Conservation (phyloP, 2,888 invertebrate species). For the Rotaria magnacalcarata region DNA sequence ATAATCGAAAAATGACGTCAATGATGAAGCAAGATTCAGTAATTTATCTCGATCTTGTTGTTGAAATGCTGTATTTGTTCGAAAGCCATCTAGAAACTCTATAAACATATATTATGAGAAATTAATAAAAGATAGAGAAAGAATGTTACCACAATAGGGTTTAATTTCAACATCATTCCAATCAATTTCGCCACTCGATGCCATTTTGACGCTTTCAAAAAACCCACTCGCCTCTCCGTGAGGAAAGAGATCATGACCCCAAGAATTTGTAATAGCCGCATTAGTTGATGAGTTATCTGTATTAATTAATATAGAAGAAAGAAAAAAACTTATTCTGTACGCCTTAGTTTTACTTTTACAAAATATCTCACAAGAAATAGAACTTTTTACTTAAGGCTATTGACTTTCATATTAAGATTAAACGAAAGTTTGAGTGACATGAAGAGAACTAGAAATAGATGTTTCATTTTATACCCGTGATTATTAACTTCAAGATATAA, state of each 20-base stretch:
- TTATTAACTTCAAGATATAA: too few species aligned
- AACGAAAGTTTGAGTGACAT: too few species aligned
- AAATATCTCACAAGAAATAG: too few species aligned
- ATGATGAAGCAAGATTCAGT: slow-evolving; percentile 56
- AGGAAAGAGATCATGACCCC: not conserved
- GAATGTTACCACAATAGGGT: slow-evolving; percentile 55
- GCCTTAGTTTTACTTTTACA: too few species aligned
- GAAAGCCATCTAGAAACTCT: not conserved
- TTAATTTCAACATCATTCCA: slow-evolving; percentile 57
- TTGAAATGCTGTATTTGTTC: not conserved
- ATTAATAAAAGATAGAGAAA: too few species aligned
- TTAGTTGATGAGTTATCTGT: not conserved
- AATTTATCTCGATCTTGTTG: slow-evolving; percentile 54
- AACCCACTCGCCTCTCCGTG: slow-evolving; percentile 18
- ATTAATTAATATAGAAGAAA: not conserved
- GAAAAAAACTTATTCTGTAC: too few species aligned
- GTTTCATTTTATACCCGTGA: too few species aligned
- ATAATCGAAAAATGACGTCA: slow-evolving; percentile 56
- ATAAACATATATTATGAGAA: not conserved
- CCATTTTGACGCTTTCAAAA: slow-evolving; percentile 54
- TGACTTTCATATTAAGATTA: too few species aligned
- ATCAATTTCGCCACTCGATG: slow-evolving; percentile 51
- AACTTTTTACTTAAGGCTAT: too few species aligned
- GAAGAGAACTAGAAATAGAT: too few species aligned
- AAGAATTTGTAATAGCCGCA: not conserved